A percentile compares a stretch with the other conserved stretches of the same genome.
Conservation (phyloP, 2,113 vertebrate genomes). For the Hemiscyllium ocellatum region DNA sequence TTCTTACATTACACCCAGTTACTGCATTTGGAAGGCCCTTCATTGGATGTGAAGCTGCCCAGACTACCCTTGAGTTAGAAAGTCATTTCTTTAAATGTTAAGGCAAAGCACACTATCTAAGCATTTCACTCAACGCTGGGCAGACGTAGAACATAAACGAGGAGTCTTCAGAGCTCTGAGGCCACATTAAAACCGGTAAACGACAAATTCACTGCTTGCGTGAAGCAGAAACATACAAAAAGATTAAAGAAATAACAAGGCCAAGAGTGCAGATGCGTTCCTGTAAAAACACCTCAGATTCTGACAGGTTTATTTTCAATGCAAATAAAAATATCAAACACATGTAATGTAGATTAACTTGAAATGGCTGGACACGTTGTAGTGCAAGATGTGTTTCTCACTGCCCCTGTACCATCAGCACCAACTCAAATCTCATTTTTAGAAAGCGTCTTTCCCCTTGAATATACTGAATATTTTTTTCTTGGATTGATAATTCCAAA, state of each 20-base stretch:
- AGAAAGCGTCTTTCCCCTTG: neutral
- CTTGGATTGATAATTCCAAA: neutral
- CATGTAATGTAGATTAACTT: neutral
- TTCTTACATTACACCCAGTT: neutral
- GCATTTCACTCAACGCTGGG: neutral
- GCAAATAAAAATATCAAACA: neutral
- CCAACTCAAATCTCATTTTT: neutral
- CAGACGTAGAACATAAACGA: neutral
- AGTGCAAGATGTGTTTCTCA: neutral
- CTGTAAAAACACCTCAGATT: neutral
- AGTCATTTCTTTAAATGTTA: neutral
- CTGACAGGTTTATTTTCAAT: slow-evolving; percentile 15
- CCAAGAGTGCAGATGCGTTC: neutral
- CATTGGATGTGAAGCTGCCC: neutral
- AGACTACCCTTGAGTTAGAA: neutral
- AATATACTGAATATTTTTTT: neutral
- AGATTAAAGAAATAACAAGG: neutral
- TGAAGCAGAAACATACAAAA: neutral
- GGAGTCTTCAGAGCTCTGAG: neutral
- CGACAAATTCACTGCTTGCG: neutral
- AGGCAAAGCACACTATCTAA: neutral
- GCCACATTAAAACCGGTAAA: neutral
- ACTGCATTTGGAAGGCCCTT: neutral
- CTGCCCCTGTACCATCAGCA: neutral
- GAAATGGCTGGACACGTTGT: neutral